phyloP scores from a whole-genome alignment of 2,113 vertebrate species.

The Misgurnus mizolepis region DNA sequence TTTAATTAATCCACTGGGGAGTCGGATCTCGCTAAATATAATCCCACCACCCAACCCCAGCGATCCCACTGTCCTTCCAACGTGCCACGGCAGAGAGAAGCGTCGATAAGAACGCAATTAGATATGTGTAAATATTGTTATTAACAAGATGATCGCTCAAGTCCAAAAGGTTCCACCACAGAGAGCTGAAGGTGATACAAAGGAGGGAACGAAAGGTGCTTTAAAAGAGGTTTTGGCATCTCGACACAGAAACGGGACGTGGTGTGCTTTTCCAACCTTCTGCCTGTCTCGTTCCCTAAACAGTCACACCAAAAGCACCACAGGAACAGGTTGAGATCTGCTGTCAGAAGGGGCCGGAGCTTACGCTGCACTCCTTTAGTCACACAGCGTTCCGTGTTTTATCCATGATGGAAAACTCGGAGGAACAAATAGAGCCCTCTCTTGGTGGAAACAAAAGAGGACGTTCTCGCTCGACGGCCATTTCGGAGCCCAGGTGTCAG shows the following conservation, averaged over 20 bases:
- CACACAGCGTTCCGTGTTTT: conserved; percentile 15
- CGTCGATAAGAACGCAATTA: conserved; percentile 40
- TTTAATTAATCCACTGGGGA: conserved; percentile 65
- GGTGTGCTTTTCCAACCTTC: background rate
- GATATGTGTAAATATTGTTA: conserved; percentile 48
- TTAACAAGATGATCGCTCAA: conserved; percentile 35
- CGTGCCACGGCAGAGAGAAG: conserved; percentile 8
- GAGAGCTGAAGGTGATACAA: conserved; percentile 15
- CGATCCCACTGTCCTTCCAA: conserved; percentile 37
- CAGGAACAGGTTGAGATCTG: background rate
- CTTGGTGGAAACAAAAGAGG: conserved; percentile 37
- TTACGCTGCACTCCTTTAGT: conserved; percentile 6
- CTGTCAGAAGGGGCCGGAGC: background rate
- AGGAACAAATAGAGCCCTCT: conserved; percentile 33
- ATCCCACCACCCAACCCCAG: conserved; percentile 51
- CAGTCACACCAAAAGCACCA: background rate
- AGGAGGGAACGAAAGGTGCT: conserved; percentile 23
- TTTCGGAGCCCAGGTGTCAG: conserved; percentile 46
- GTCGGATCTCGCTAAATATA: conserved; percentile 52
- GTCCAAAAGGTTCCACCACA: background rate
- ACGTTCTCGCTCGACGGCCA: conserved; percentile 37
- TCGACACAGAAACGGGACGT: background rate
- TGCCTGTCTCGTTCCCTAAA: conserved; percentile 15
- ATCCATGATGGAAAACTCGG: conserved; percentile 11
- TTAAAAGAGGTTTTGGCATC: background rate